Base-by-base conservation (phyloP, 2,113 vertebrate genomes). In the Psittacula cyanocephala region DNA sequence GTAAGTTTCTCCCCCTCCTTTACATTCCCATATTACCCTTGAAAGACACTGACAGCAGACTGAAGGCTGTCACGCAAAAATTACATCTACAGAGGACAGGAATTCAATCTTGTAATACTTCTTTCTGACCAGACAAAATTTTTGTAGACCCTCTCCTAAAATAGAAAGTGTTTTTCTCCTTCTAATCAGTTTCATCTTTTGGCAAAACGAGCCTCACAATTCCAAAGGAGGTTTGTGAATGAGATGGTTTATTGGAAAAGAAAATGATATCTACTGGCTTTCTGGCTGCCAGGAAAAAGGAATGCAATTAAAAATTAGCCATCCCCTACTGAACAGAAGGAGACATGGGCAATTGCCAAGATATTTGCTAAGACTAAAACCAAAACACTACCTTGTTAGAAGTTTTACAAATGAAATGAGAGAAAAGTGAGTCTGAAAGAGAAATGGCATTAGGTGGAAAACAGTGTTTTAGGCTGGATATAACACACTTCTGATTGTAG, bases 61-160 rank as follows among this genome's bases (percentile, higher is more conserved):
- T 89, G 87, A 94, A 91, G 71, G 67, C 63, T 90, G 93, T 81
- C 93, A 96, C 76, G 88, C 55, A 91, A 83, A 91, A 96, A 94
- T 88, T 86, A 71, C 79, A 94, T 93, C 63, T 75, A 65, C 27
- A 55, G 60, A 6, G 2, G 55, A 91, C 90, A 94, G 46, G 43
- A 94, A 96, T 94, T 93, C 79, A 83, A 95, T 96, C 90, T 91
- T 86, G 81, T 75, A 96, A 86, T 41, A 59, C 50, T 39, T 53
- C 18, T 33, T 88, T 74, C 89, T 86, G 71, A 91, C 37, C 7
- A 7, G 59, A 67, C 46, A 89, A 50, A 87, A 33, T 72, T 87
- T 92, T 91, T 91, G 89, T 33, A 69, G 33, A 41, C 11, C 43
- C 37, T 70, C 64, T 95, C 46, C 60, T 90, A 78, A 67, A 86